Base-by-base conservation (phyloP, 2,797 vertebrate genomes). In the Sternotherus odoratus region DNA sequence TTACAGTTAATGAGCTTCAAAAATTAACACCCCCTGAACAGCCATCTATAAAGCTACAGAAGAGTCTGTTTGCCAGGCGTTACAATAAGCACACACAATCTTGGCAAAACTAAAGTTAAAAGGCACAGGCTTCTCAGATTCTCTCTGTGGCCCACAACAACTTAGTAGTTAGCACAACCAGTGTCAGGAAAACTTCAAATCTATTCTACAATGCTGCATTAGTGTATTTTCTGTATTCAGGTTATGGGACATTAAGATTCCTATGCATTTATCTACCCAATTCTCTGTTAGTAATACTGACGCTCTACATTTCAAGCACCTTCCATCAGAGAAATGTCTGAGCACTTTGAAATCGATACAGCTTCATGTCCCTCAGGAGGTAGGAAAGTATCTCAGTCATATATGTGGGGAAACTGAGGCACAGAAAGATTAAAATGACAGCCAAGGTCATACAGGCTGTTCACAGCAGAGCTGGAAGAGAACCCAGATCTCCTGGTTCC, bases 51-150 rank as follows among this genome's bases (percentile, higher is more conserved):
- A 26, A 72, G 23, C 69, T 39, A 26, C 77, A 84, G n/a, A 56
- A 83, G 24, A 39, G 56, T 78, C 5, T 26, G 39, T 43, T 16
- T 78, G 63, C 12, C 79, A 53, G 26, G 0, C 0, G 12, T 49
- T 75, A 3, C 60, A 39, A 50, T 0, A n/a, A 36, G 56, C 39
- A n/a, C 11, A 4, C 12, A 2, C 56, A 33, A 15, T 33, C 75
- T 1, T 4, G n/a, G 33, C 13, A 16, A 90, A 85, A 78, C 0
- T 7, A 51, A 16, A 21, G 39, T 36, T 60, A n/a, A 53, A 48
- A 50, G 16, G 69, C 81, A 33, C 8, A 72, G 23, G 17, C 19
- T 19, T 5, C 72, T 83, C 28, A 63, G 26, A 30, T 46, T 88
- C 39, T 80, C 23, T 43, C 10, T n/a, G 57, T 30, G 7, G 33